These are phyloP conservation scores for Silurus lanzhouensis DNA, from an alignment of 2,797 vertebrate species.

Conservation along the genomic window DNA sequence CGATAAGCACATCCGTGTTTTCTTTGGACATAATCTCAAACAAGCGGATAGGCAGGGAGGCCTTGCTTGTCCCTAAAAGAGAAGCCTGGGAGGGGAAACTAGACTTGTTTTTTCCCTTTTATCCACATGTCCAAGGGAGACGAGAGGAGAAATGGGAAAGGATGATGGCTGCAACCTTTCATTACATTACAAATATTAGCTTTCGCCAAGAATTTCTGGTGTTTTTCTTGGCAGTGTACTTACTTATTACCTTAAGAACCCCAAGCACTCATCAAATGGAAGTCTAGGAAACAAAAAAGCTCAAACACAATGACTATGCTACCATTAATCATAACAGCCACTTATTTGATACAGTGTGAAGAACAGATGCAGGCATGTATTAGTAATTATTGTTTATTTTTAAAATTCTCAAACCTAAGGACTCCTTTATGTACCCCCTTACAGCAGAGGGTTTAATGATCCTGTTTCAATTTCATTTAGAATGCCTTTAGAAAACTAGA, in stretches of 20 bases:
- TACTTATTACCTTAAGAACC: conserved; percentile 48
- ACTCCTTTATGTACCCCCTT: not conserved
- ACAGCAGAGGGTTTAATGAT: not conserved
- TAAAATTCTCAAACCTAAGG: not conserved
- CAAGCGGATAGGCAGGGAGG: conserved; percentile 53
- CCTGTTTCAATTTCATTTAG: not conserved
- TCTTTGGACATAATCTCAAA: conserved; percentile 71
- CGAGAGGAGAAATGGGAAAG: conserved; percentile 60
- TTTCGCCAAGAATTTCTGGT: conserved; percentile 68
- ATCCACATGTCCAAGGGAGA: conserved; percentile 59
- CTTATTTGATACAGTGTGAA: not conserved
- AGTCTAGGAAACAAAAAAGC: conserved; percentile 32
- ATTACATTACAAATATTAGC: conserved; percentile 68
- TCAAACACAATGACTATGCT: conserved; percentile 16
- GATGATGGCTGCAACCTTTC: conserved; percentile 63
- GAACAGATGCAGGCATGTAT: not conserved
- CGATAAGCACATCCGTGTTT: conserved; percentile 72
- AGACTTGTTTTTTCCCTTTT: conserved; percentile 68
- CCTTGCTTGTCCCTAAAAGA: conserved; percentile 23
- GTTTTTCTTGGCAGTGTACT: conserved; percentile 67
- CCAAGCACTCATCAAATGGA: conserved; percentile 56
- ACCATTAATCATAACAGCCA: conserved; percentile 10
- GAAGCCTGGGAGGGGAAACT: conserved; percentile 53
- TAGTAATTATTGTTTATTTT: not conserved
- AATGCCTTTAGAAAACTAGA: not conserved